phyloP scores from a whole-genome alignment of 2,888 invertebrate genomes.

The Cephus sareptanus region DNA sequence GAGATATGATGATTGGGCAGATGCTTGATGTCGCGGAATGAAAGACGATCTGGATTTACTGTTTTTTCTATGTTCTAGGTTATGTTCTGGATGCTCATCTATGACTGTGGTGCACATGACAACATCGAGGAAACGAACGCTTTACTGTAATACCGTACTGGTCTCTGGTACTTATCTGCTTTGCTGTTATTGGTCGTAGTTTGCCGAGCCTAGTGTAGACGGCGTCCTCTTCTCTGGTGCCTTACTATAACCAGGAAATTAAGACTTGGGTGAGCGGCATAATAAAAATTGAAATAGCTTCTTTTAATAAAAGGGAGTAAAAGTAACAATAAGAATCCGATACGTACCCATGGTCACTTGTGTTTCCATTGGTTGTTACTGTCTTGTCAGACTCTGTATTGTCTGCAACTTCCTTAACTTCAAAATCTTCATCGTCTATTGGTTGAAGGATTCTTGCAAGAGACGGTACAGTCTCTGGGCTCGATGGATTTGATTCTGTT shows the following conservation, averaged over 20 bases:
- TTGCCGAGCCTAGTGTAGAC: conserved; percentile 10
- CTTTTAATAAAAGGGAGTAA: no score
- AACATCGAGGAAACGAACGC: conserved; percentile 49
- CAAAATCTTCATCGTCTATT: conserved; percentile 41
- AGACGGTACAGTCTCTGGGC: conserved; percentile 36
- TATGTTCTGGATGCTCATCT: conserved; percentile 46
- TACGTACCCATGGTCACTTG: conserved; percentile 38
- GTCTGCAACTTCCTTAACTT: conserved; percentile 27
- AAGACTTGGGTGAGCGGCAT: not conserved
- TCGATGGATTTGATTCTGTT: conserved; percentile 36
- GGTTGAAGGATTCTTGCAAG: conserved; percentile 43
- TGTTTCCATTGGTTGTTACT: conserved; percentile 37
- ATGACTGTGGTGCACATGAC: conserved; percentile 48
- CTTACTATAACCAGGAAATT: conserved; percentile 16
- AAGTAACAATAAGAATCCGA: no score
- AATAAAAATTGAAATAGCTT: not conserved
- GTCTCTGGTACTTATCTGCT: conserved; percentile 51
- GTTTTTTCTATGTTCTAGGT: conserved; percentile 40
- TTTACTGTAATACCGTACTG: conserved; percentile 37
- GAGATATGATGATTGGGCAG: no score
- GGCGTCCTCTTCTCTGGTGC: conserved; percentile 17
- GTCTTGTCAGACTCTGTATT: conserved; percentile 30
- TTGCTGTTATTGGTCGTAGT: conserved; percentile 28
- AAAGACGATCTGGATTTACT: conserved; percentile 6
- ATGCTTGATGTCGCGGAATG: conserved; percentile 16